Base-by-base conservation (phyloP, 2,888 invertebrate genomes). In the Alsophila aescularia region DNA sequence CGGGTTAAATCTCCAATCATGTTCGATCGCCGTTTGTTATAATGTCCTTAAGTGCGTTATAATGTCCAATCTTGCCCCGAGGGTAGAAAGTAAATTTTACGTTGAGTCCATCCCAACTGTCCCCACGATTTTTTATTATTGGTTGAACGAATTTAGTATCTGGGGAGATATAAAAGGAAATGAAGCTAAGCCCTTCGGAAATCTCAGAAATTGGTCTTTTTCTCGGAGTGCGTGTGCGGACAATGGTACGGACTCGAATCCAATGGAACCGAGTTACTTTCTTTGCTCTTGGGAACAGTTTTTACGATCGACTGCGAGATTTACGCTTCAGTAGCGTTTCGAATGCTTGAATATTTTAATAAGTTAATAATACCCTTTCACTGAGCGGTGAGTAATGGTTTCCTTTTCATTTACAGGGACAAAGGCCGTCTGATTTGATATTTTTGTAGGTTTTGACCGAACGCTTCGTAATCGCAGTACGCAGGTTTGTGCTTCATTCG, bases 101-200 rank as follows among this genome's bases (percentile, higher is more conserved):
- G 79, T 79, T 75, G 70, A 87, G 85, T 87, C 87, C 85, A 83
- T 85, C 81, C 70, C 77, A 75, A 79, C 77, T 85, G 87, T 83
- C 83, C 82, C 80, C 76, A 79, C 85, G 81, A 85, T 89, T 90
- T 87, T 90, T 90, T 89, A 90, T 88, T 89, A 89, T 88, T 87
- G 88, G 83, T 79, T 83, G 87, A 87, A 87, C 88, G 90, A 90
- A 90, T 90, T 89, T 89, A 90, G 88, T 89, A 87, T 87, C 90
- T 84, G 77, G 90, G 90, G 90, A 90, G 89, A 87, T 87, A 90
- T 90, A 90, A 90, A 90, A 90, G 90, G 87, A 90, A 90, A 90
- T 90, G 90, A 90, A 90, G 83, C 88, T 87, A 90, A 89, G 90
- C 90, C 90, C 90, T 90, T 90, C 86, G 90, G 89, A 90, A 90